Evolutionary conservation across 2,797 vertebrate species (phyloP).

Genomic region (Cyclura pinguis): DNA sequence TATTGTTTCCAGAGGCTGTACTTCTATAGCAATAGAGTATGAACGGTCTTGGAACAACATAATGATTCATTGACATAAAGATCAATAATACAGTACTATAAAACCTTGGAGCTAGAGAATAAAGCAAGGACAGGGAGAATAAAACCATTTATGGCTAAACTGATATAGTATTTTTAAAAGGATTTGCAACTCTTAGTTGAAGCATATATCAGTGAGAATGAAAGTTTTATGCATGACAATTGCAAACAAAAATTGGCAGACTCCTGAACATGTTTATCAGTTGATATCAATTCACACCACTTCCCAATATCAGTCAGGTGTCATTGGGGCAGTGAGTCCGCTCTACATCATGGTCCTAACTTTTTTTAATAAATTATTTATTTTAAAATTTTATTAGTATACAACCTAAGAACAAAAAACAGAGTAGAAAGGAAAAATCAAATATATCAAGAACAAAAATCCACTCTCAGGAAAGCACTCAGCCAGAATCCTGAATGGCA

Average conservation of each 20-base stretch:
- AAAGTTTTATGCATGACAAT: background rate
- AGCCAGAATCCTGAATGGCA: too few relatives aligned
- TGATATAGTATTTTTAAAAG: conserved; percentile 66
- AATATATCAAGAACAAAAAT: too few relatives aligned
- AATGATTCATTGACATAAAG: conserved; percentile 74
- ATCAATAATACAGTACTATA: conserved; percentile 73
- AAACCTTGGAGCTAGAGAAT: conserved; percentile 63
- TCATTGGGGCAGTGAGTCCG: too few relatives aligned
- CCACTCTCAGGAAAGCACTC: too few relatives aligned
- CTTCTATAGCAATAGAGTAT: conserved; percentile 68
- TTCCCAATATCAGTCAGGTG: background rate
- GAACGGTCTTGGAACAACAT: conserved; percentile 70
- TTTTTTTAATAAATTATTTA: too few relatives aligned
- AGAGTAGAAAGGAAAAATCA: too few relatives aligned
- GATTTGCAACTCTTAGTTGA: conserved; percentile 33
- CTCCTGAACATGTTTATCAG: too few relatives aligned
- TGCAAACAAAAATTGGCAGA: background rate
- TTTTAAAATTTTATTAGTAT: too few relatives aligned
- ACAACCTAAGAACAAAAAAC: too few relatives aligned
- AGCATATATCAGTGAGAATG: conserved; percentile 8
- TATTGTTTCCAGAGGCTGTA: conserved; percentile 45
- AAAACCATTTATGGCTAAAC: conserved; percentile 60
- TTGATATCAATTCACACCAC: background rate
- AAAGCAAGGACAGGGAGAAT: conserved; percentile 55
- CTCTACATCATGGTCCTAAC: too few relatives aligned